phyloP scores from a whole-genome alignment of 2,888 invertebrate genomes.

The Yponomeuta sedellus region DNA sequence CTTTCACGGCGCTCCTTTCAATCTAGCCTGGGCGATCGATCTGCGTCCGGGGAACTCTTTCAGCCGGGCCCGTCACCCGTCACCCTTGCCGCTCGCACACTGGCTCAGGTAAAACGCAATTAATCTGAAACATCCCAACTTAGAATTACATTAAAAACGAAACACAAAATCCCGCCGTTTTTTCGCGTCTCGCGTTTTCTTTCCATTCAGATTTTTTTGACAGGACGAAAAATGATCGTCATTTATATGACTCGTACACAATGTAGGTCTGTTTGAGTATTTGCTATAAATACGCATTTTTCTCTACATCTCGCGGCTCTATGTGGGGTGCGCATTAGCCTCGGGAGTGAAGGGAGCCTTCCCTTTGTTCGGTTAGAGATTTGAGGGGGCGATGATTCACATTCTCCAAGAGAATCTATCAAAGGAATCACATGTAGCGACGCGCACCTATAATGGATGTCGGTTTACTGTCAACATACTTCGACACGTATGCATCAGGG shows the following conservation, averaged over 20 bases:
- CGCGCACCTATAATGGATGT: constrained; percentile 65
- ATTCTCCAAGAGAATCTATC: constrained; percentile 70
- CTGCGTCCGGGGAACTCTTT: constrained; percentile 74
- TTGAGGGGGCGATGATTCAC: constrained; percentile 71
- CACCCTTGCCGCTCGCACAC: background rate
- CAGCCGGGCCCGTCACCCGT: constrained; percentile 40
- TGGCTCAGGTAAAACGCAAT: constrained; percentile 67
- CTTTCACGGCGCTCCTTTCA: constrained; percentile 75
- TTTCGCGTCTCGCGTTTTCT: constrained; percentile 72
- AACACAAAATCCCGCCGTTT: constrained; percentile 69
- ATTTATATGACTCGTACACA: constrained; percentile 78
- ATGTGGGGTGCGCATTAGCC: constrained; percentile 72
- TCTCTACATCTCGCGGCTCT: constrained; percentile 72
- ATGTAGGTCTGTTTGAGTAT: constrained; percentile 78
- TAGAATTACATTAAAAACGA: constrained; percentile 75
- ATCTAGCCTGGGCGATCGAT: constrained; percentile 70
- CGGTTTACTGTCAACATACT: constrained; percentile 53
- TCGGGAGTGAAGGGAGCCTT: constrained; percentile 66
- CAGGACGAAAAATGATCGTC: constrained; percentile 76
- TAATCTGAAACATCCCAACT: constrained; percentile 76
- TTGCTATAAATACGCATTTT: constrained; percentile 78
- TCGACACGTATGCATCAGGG: constrained; percentile 21
- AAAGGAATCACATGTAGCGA: constrained; percentile 58
- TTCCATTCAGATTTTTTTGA: constrained; percentile 77
- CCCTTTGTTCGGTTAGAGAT: constrained; percentile 72